Conservation (phyloP, 2,888 invertebrate species). For the Drosophila kambysellisi region DNA sequence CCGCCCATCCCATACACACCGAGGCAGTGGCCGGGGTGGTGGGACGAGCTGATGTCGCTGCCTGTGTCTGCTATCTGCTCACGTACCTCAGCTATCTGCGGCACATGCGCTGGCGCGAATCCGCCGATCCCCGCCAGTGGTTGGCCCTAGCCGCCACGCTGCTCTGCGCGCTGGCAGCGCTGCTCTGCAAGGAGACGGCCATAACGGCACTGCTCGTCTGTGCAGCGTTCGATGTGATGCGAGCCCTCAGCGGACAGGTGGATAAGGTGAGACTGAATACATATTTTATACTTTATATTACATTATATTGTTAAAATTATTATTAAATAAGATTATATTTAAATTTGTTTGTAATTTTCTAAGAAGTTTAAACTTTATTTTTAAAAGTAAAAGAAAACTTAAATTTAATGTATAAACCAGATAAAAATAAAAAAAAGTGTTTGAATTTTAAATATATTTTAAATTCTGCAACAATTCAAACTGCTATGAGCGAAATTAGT, state of each 20-base stretch:
- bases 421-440: no score
- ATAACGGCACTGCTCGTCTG: slow-evolving; percentile 96
- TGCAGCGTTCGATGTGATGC: slow-evolving; percentile 93
- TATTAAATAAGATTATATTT: not conserved
- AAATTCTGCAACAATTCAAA: no score
- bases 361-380: no score
- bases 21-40: slow-evolving; percentile 98
- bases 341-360: no score
- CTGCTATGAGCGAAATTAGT: no score
- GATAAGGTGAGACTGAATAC: slow-evolving; percentile 86
- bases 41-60: slow-evolving; percentile 96
- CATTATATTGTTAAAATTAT: not conserved
- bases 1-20: slow-evolving; percentile 97
- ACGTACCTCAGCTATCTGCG: slow-evolving; percentile 94
- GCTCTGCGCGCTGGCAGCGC: slow-evolving; percentile 91
- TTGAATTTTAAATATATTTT: no score
- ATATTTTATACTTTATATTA: not conserved
- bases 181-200: slow-evolving; percentile 98
- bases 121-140: slow-evolving; percentile 86
- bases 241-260: slow-evolving; percentile 84
- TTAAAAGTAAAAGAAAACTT: no score
- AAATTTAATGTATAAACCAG: no score
- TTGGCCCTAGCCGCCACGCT: slow-evolving; percentile 88
- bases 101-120: slow-evolving; percentile 89
- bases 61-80: slow-evolving; percentile 95